Conservation (phyloP, 2,888 invertebrate genomes). For the Tetrapedia diversipes region DNA sequence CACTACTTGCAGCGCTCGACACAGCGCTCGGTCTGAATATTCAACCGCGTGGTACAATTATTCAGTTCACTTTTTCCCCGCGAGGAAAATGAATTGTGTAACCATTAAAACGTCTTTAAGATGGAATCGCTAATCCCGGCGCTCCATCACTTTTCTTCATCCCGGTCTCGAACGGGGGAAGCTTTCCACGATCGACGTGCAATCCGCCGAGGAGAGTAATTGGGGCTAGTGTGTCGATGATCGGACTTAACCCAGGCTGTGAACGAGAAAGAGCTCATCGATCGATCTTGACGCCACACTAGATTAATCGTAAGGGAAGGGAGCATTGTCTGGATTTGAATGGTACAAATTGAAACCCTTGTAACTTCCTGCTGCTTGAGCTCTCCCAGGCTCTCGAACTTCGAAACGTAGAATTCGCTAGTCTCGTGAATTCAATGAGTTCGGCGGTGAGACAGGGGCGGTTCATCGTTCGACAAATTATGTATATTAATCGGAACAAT, state of each 20-base stretch:
- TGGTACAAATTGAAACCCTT: conserved; percentile 38
- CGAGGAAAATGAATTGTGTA: not conserved
- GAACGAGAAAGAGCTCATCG: conserved; percentile 15
- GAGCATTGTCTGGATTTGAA: conserved; percentile 36
- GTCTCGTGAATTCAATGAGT: conserved; percentile 16
- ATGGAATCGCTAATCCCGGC: conserved; percentile 14
- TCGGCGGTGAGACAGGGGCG: not conserved
- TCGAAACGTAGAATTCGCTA: conserved; percentile 4
- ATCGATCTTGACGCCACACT: conserved; percentile 32
- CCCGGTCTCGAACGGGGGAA: not conserved
- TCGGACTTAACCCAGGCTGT: conserved; percentile 39
- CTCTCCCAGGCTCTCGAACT: conserved; percentile 1
- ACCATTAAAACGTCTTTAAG: conserved; percentile 11
- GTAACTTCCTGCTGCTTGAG: conserved; percentile 16
- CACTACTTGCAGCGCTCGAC: not conserved
- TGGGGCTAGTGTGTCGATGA: conserved; percentile 45
- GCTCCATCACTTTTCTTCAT: conserved; percentile 21
- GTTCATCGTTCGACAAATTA: not conserved
- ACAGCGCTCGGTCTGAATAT: not conserved
- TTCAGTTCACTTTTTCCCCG: not conserved
- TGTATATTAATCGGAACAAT: conserved; percentile 4
- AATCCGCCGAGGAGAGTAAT: conserved; percentile 43
- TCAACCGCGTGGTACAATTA: not conserved
- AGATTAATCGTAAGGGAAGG: conserved; percentile 34
- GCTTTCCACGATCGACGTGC: conserved; percentile 5